A percentile compares a stretch with the other conserved stretches of the same genome.
Evolutionary conservation across 2,797 vertebrate species (phyloP).

Genomic region (Alosa sapidissima): DNA sequence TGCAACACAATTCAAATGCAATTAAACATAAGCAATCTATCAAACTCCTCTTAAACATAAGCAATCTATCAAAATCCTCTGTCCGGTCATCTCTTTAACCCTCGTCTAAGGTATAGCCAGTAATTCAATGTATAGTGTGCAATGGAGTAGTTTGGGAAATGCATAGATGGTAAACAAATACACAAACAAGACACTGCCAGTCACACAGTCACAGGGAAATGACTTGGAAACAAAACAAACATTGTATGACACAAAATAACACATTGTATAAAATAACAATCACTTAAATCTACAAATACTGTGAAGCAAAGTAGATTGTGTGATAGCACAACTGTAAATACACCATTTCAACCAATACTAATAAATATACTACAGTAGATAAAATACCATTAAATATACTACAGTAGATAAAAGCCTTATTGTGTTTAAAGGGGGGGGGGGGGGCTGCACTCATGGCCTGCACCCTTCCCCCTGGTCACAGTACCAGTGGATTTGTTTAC

Average conservation of each 20-base stretch:
- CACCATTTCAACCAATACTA: too few relatives aligned
- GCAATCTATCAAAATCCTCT: neutral
- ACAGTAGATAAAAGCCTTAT: too few relatives aligned
- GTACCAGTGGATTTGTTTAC: too few relatives aligned
- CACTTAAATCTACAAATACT: too few relatives aligned
- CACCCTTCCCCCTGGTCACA: too few relatives aligned
- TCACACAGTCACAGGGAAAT: neutral
- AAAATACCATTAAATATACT: neutral
- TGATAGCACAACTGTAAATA: too few relatives aligned
- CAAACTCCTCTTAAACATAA: neutral
- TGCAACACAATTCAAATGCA: neutral
- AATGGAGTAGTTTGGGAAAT: conserved; percentile 6
- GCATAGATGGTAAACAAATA: neutral
- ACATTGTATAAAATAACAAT: too few relatives aligned
- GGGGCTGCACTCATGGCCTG: too few relatives aligned
- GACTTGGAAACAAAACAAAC: neutral
- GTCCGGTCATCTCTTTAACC: neutral
- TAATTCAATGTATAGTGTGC: neutral
- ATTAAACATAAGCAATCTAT: neutral
- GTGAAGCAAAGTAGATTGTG: too few relatives aligned
- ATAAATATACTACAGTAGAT: neutral
- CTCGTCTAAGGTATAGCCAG: neutral
- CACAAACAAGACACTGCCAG: neutral
- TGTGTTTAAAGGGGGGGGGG: too few relatives aligned
- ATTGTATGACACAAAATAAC: too few relatives aligned